These are phyloP conservation scores for Halcyon smyrnensis DNA, from an alignment of 2,797 vertebrate species.

Conservation along the genomic window DNA sequence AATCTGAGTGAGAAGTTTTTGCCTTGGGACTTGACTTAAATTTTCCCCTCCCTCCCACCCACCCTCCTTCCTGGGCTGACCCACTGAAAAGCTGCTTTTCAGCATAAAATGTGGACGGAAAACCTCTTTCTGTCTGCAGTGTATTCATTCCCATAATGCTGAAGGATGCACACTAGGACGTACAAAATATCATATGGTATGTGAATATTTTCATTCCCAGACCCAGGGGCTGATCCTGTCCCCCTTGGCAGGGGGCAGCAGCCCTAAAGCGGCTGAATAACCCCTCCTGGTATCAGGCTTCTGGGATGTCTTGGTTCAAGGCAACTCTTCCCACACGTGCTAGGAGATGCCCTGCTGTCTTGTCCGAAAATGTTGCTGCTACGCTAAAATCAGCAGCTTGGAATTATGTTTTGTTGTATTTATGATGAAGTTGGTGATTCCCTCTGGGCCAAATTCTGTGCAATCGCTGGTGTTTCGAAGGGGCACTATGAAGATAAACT, in stretches of 20 bases:
- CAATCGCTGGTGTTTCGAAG: not conserved
- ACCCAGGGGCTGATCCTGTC: not conserved
- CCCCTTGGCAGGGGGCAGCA: not conserved
- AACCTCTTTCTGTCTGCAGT: not conserved
- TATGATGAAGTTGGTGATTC: not conserved
- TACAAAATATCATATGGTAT: fast-evolving
- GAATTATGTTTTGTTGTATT: not conserved
- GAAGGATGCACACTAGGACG: not conserved
- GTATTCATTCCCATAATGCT: fast-evolving
- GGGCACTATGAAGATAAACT: not conserved
- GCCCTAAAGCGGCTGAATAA: not conserved
- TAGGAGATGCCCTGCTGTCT: not conserved
- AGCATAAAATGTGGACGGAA: not conserved
- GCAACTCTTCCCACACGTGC: not conserved
- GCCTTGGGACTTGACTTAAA: not conserved
- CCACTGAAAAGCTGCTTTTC: constrained; percentile 26
- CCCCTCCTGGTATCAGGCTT: fast-evolving
- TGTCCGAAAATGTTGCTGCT: not conserved
- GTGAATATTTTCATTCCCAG: not conserved
- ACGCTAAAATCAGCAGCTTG: not conserved
- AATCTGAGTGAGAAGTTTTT: constrained; percentile 7
- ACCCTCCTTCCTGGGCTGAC: not conserved
- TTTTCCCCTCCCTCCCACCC: not conserved
- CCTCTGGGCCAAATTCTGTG: not conserved
- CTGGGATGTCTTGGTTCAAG: not conserved